These are phyloP conservation scores for Pyxicephalus adspersus DNA, from an alignment of 2,113 vertebrate genomes.

Conservation along the genomic window DNA sequence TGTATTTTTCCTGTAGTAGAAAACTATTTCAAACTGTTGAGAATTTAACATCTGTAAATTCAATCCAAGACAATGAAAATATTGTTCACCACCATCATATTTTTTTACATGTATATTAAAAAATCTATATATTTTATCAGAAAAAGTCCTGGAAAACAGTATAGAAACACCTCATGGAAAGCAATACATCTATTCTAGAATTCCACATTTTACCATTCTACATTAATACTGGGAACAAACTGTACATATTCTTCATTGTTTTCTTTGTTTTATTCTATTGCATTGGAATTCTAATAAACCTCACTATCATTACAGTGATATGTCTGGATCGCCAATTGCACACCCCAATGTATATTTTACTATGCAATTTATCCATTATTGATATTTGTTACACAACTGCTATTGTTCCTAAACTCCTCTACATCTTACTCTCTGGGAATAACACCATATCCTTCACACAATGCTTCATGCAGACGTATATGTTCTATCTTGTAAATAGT, in stretches of 20 bases:
- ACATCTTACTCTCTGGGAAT: constrained; percentile 14
- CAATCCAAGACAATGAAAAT: too few relatives aligned
- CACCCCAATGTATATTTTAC: constrained; percentile 17
- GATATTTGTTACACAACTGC: constrained; percentile 26
- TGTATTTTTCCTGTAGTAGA: too few relatives aligned
- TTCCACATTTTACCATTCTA: too few relatives aligned
- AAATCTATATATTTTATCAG: too few relatives aligned
- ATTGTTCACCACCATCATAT: too few relatives aligned
- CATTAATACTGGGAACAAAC: too few relatives aligned
- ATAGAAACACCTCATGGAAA: too few relatives aligned
- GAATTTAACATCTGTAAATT: too few relatives aligned
- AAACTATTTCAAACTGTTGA: too few relatives aligned
- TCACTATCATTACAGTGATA: background rate
- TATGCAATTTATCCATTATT: background rate
- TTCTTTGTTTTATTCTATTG: background rate
- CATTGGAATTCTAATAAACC: background rate
- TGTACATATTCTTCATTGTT: background rate
- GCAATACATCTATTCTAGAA: too few relatives aligned
- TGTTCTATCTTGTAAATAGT: background rate
- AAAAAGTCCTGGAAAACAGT: too few relatives aligned
- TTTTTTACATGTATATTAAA: too few relatives aligned
- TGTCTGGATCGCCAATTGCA: background rate
- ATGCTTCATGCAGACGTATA: constrained; percentile 6
- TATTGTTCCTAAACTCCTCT: constrained; percentile 1
- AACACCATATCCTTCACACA: background rate